Conservation (phyloP, 2,888 invertebrate species). For the Acronicta leporina region DNA sequence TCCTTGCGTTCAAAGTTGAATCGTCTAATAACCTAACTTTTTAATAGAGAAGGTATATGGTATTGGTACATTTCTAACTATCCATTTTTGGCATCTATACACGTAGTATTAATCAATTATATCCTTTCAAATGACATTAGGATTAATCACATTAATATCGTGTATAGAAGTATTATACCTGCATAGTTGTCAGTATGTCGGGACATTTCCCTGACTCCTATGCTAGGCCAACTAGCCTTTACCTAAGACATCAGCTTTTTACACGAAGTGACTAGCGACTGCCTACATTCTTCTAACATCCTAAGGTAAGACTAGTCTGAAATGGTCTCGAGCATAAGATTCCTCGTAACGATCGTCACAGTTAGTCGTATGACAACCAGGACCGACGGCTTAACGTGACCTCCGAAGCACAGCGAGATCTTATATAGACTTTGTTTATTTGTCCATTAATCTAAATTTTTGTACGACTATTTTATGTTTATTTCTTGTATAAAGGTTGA, state of each 20-base stretch:
- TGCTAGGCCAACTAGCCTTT: background rate
- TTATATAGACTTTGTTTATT: too few relatives aligned
- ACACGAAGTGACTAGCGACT: constrained; percentile 1
- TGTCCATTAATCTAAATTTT: too few relatives aligned
- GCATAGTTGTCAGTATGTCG: too few relatives aligned
- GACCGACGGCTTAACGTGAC: constrained; percentile 29
- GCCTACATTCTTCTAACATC: constrained; percentile 5
- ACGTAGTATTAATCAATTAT: too few relatives aligned
- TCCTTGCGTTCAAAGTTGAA: too few relatives aligned
- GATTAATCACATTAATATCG: constrained; percentile 4
- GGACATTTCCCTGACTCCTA: too few relatives aligned
- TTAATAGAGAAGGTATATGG: too few relatives aligned
- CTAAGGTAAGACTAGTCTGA: constrained; percentile 12
- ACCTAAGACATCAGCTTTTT: background rate
- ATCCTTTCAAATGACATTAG: background rate
- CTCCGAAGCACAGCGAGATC: constrained; percentile 17
- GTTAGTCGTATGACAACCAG: constrained; percentile 9
- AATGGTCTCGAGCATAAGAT: constrained; percentile 4
- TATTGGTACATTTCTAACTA: too few relatives aligned
- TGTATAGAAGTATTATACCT: background rate
- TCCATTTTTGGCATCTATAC: too few relatives aligned
- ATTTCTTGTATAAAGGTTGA: too few relatives aligned
- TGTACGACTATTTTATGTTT: too few relatives aligned
- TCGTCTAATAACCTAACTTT: too few relatives aligned
- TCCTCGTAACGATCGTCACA: constrained; percentile 26